Evolutionary conservation across 2,888 invertebrate genomes (phyloP).

Genomic region (Steinernema carpocapsae): DNA sequence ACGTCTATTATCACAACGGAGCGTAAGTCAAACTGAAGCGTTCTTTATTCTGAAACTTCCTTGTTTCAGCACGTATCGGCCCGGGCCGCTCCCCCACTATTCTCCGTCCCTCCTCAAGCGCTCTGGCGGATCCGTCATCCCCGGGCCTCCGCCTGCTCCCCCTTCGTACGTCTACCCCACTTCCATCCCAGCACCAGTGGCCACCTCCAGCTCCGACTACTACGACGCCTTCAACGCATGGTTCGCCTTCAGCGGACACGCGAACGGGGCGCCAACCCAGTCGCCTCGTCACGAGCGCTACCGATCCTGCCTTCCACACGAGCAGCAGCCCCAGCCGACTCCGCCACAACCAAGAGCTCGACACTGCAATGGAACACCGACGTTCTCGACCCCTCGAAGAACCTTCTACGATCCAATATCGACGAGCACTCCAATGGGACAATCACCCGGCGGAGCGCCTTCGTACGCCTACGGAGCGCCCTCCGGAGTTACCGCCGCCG

Average conservation of each 20-base stretch:
- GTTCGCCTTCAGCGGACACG: slow-evolving; percentile 52
- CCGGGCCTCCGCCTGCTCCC: slow-evolving; percentile 21
- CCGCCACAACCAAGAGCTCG: slow-evolving; percentile 1
- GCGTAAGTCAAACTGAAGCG: neutral
- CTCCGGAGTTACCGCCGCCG: slow-evolving; percentile 14
- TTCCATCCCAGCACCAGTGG: slow-evolving; percentile 36
- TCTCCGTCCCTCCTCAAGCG: slow-evolving; percentile 27
- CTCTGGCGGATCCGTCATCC: neutral
- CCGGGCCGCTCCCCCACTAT: slow-evolving; percentile 16
- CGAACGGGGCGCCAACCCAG: neutral
- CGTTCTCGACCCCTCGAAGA: slow-evolving; percentile 27
- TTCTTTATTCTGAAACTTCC: neutral
- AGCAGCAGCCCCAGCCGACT: slow-evolving; percentile 14
- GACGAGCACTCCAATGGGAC: slow-evolving; percentile 25
- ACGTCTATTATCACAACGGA: slow-evolving; percentile 31
- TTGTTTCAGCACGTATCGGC: slow-evolving; percentile 8
- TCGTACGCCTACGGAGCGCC: slow-evolving; percentile 12
- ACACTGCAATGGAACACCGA: slow-evolving; percentile 21
- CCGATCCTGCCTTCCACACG: slow-evolving; percentile 22
- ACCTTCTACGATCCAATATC: slow-evolving; percentile 33
- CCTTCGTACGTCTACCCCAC: slow-evolving; percentile 28
- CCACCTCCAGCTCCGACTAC: slow-evolving; percentile 49
- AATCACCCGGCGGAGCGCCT: neutral
- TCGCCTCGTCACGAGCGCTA: slow-evolving; percentile 33
- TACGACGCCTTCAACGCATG: slow-evolving; percentile 63